Percentiles rank a stretch among this genome's conserved stretches.
Conservation (phyloP, 2,888 invertebrate species). For the Trichacis sp. region DNA sequence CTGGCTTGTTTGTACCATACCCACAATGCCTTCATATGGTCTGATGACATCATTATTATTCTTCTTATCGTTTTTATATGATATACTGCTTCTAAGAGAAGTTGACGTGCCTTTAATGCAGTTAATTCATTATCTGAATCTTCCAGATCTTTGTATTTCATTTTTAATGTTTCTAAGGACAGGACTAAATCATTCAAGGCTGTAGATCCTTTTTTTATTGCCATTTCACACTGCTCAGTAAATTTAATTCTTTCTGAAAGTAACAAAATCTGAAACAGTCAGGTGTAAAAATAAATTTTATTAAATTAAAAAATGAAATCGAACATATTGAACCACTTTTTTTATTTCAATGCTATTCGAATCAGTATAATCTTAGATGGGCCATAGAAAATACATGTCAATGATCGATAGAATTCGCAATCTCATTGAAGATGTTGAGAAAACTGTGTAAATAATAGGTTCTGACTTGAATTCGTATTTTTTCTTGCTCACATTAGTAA, state of each 20-base stretch:
- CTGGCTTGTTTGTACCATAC: constrained; percentile 95
- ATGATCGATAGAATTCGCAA: too few species aligned
- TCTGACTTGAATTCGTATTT: too few species aligned
- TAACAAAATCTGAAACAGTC: constrained; percentile 54
- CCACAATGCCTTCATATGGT: constrained; percentile 73
- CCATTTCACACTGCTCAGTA: constrained; percentile 62
- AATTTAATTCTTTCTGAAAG: constrained; percentile 59
- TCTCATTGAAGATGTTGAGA: too few species aligned
- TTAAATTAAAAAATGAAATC: too few species aligned
- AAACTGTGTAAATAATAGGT: too few species aligned
- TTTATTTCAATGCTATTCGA: too few species aligned
- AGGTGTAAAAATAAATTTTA: too few species aligned
- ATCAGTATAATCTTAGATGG: too few species aligned
- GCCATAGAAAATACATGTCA: too few species aligned
- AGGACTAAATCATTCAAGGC: constrained; percentile 69
- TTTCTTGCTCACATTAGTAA: too few species aligned
- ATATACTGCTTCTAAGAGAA: constrained; percentile 94
- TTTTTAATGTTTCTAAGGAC: constrained; percentile 71
- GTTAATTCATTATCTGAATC: constrained; percentile 72
- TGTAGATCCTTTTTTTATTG: constrained; percentile 54
- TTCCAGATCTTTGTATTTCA: constrained; percentile 71
- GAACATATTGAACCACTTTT: too few species aligned
- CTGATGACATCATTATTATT: constrained; percentile 72
- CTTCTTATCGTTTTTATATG: constrained; percentile 85
- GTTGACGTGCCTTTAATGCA: constrained; percentile 88